Base-by-base conservation (phyloP, 2,113 vertebrate species). In the Cebus imitator region DNA sequence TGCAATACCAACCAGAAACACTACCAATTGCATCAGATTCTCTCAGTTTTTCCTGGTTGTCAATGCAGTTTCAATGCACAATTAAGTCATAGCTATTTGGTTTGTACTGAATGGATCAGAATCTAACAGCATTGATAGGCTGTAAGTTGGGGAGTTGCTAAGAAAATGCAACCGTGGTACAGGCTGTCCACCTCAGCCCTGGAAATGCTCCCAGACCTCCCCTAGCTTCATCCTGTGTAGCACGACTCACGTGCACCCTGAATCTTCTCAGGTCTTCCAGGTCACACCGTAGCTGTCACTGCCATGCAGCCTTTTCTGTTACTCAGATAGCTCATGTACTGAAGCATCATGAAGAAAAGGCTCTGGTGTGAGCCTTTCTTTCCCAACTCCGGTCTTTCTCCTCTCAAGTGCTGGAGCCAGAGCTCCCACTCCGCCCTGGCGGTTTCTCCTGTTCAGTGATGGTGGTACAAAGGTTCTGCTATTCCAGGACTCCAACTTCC, bases 1-100 rank as follows among this genome's bases (percentile, higher is more conserved):
- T 95, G 37, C 75, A 91, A 87, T 61, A 73, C 40, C n/a, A 95
- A 78, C 79, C 52, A 57, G 64, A 91, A 90, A 78, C 70, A 92
- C 57, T 83, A 66, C 68, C 89, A 43, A 88, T 87, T 79, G 43
- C 61, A 7, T 61, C 68, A 45, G n/a, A 61, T 75, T 80, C 23
- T 91, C 55, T 81, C 50, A 12, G 0, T 92, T 94, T 91, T 79
- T 43, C 78, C 45, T 48, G 30, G 17, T 58, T 87, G 70, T 89
- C 93, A 79, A 0, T 52, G 35, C 72, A 58, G 75, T 70, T 91
- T 87, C 86, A 83, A 3, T 78, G 61, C 92, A 52, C 84, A 87
- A 14, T 87, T 48, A 83, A 30, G 43, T 91, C 64, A 6, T 17
- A 57, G 57, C 35, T 23, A 9, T 66, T 20, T 32, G 58, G 25